Evolutionary conservation across 2,113 vertebrate species (phyloP).

Genomic region (Anguilla japonica): DNA sequence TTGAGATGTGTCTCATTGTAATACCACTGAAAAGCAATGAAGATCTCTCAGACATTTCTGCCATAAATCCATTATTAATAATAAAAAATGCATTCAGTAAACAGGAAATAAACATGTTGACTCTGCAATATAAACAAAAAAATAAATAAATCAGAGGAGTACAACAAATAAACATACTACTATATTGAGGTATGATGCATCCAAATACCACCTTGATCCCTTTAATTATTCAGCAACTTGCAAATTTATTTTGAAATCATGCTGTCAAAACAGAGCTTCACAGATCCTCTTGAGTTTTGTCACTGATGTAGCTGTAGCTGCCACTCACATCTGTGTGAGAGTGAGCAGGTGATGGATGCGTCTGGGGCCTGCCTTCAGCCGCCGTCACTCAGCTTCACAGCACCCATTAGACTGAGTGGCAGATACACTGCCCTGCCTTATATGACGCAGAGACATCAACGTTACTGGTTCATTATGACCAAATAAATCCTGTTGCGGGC

Average conservation of each 20-base stretch:
- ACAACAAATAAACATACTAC: not conserved
- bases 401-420: not conserved
- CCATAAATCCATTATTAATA: conserved; percentile 38
- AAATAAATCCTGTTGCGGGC: no score
- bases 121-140: not conserved
- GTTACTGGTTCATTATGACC: not conserved
- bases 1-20: conserved; percentile 43
- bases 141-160: not conserved
- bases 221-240: not conserved
- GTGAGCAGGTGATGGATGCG: not conserved
- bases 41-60: conserved; percentile 26
- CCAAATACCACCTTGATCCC: not conserved
- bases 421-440: not conserved
- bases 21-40: conserved; percentile 36
- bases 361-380: not conserved
- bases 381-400: conserved; percentile 18
- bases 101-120: not conserved
- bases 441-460: not conserved
- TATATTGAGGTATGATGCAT: not conserved
- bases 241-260: not conserved
- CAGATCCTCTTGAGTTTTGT: not conserved
- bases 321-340: not conserved
- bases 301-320: not conserved
- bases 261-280: not conserved
- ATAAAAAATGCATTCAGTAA: conserved; percentile 16